phyloP scores from a whole-genome alignment of 2,113 vertebrate genomes.

The Proteles cristata region DNA sequence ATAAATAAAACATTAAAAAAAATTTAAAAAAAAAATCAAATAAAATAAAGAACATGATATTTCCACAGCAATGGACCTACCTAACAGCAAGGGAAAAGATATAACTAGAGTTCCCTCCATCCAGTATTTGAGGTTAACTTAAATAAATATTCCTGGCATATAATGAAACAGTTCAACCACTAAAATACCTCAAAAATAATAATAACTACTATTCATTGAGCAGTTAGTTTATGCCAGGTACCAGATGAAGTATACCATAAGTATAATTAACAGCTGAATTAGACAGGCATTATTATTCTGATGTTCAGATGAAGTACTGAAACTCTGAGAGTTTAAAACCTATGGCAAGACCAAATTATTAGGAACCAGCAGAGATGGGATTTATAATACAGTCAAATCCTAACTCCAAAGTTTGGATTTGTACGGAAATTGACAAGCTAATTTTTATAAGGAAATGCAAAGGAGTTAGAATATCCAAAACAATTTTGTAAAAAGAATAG shows the following conservation, averaged over 20 bases:
- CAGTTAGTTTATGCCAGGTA: not conserved
- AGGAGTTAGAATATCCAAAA: not conserved
- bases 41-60: not conserved
- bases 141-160: not conserved
- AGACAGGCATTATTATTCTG: not conserved
- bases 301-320: conserved; percentile 14
- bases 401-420: not conserved
- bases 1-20: no score
- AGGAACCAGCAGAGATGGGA: not conserved
- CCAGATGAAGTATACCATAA: not conserved
- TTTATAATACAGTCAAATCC: not conserved
- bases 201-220: not conserved
- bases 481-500: not conserved
- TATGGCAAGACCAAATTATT: not conserved
- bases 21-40: no score
- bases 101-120: not conserved
- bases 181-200: not conserved
- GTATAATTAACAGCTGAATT: not conserved
- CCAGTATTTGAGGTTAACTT: not conserved
- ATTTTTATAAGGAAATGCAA: not conserved
- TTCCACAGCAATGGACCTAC: not conserved
- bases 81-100: not conserved
- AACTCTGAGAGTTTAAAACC: not conserved
- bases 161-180: not conserved
- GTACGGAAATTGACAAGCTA: not conserved